Evolutionary conservation across 1,140 invertebrate genomes (phyloP).

Genomic region (Leptestheria dahalacensis): DNA sequence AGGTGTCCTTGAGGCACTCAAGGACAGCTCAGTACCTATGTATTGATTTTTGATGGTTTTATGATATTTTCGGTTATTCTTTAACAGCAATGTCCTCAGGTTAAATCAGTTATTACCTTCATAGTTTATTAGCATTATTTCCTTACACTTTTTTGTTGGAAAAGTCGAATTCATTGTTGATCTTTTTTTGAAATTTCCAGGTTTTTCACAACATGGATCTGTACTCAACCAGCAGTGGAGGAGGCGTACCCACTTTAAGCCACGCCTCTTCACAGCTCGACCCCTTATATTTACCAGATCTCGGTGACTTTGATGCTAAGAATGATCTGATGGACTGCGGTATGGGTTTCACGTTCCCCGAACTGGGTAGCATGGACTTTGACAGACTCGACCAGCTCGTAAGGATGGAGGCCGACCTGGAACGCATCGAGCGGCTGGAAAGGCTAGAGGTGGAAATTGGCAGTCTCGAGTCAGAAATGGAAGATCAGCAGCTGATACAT

Average conservation of each 20-base stretch:
- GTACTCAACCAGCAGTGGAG: background rate
- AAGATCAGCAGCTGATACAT: slow-evolving; percentile 3
- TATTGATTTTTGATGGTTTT: background rate
- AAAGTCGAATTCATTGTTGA: no score
- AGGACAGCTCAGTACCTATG: background rate
- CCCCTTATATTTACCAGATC: slow-evolving; percentile 2
- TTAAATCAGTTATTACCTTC: no score
- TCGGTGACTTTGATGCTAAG: slow-evolving; percentile 10
- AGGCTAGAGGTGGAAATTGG: slow-evolving; percentile 14
- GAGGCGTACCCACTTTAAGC: background rate
- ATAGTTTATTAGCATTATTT: no score
- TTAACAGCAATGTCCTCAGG: background rate
- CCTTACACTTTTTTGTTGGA: no score
- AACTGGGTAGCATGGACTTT: slow-evolving; percentile 6
- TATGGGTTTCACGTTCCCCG: slow-evolving; percentile 10
- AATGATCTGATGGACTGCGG: slow-evolving; percentile 11
- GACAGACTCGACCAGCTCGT: slow-evolving; percentile 15
- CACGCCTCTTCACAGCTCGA: slow-evolving; percentile 1
- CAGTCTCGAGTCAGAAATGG: slow-evolving; percentile 10
- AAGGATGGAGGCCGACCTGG: slow-evolving; percentile 12
- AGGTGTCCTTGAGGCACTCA: background rate
- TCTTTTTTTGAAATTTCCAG: no score
- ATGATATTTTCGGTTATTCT: background rate
- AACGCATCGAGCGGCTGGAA: slow-evolving; percentile 12
- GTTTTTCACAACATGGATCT: no score